Base-by-base conservation (phyloP, 1,140 invertebrate species). In the Sarcophaga bullata region DNA sequence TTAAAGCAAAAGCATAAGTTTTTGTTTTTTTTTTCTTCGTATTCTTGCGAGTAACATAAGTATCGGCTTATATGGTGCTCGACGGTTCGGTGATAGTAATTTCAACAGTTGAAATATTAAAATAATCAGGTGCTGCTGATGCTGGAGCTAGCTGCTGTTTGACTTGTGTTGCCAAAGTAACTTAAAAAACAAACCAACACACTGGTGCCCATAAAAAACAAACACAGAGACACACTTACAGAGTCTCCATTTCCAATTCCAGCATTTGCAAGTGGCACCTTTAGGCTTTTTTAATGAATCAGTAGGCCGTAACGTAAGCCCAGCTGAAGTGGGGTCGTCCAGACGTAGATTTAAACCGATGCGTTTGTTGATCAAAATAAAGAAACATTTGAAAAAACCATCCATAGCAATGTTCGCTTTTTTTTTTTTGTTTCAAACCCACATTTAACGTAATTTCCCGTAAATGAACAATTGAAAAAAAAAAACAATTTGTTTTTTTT, bases 51-150 rank as follows among this genome's bases (percentile, higher is more conserved):
- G 19, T 68, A 19, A 19, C 62, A 68, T 19, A 68, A 19, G 62
- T 68, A 68, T 19, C 50, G n/a, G 62, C 19, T 68, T 68, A 19
- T 68, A 25, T 58, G 13, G 54, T 58, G 54, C 15, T 13, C 7
- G 17, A 8, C 62, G n/a, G 62, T 68, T 68, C 62, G 62, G 62
- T 19, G 17, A 68, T 19, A 68, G 62, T 68, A 68, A 68, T 68
- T 68, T 68, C 62, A 68, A 17, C 17, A 68, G 62, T 68, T 68
- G 62, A 68, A 68, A 68, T n/a, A 68, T n/a, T 68, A 68, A 68
- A 68, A 68, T 68, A 68, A 68, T 17, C 62, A 68, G 62, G 62
- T 68, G 62, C 62, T 68, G 62, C 17, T 58, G 54, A 58, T 58
- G 54, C 54, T 58, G n/a, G 4, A 9, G 52, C 8, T 58, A 15